A percentile compares a stretch with the other conserved stretches of the same genome.
Evolutionary conservation across 1,140 invertebrate species (phyloP).

Genomic region (Megalopta genalis): DNA sequence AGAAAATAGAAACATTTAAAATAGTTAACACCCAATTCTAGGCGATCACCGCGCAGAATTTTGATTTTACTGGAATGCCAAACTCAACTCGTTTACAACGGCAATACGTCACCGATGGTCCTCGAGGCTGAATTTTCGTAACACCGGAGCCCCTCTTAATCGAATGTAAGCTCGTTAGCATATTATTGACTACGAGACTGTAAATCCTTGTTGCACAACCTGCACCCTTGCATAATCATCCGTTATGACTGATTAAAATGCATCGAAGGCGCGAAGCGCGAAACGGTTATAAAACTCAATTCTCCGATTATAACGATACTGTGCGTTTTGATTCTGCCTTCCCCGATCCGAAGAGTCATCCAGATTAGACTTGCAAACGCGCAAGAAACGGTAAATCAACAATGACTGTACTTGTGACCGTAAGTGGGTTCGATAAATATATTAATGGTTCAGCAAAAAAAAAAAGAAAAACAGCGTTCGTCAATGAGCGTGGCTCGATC

Average conservation of each 20-base stretch:
- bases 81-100: too few species aligned
- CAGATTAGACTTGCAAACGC: slow-evolving; percentile 3
- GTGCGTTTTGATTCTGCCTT: not conserved
- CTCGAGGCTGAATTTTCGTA: slow-evolving; percentile 6
- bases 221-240: slow-evolving; percentile 40
- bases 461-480: not conserved
- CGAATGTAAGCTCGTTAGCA: slow-evolving; percentile 51
- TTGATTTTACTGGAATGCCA: too few species aligned
- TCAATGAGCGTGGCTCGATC: not conserved
- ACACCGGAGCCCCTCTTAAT: slow-evolving; percentile 50
- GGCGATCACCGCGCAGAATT: too few species aligned
- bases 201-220: slow-evolving; percentile 50
- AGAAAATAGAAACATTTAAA: too few species aligned
- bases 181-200: slow-evolving; percentile 18
- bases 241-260: slow-evolving; percentile 22
- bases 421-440: too few species aligned
- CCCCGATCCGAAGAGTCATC: not conserved
- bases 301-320: not conserved
- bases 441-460: too few species aligned
- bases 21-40: too few species aligned
- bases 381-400: not conserved
- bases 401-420: too few species aligned
- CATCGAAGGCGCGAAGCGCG: not conserved
- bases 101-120: too few species aligned
- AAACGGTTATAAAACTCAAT: not conserved